Evolutionary conservation across 2,797 vertebrate species (phyloP), one percentile per base, ranked within the genome.

Genomic region (Merluccius polli): DNA sequence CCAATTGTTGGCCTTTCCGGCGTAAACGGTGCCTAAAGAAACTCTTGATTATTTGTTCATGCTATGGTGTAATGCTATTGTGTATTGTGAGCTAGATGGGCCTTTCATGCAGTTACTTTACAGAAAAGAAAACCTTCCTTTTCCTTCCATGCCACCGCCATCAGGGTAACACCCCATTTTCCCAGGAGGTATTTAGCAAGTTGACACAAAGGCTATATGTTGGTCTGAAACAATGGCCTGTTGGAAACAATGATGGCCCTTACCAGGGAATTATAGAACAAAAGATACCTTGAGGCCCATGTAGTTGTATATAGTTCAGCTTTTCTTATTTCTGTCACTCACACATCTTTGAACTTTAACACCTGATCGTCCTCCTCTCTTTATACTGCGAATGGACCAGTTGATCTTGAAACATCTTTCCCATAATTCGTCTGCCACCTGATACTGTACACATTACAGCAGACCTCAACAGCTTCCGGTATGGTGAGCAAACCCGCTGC

Each of bases 391-490:
- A 41, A 41, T 41, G 11, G 1, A 41, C 10, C 0, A 52, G 21
- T 10, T 24, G 52, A 63, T 24, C 52, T 27, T 27, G 0, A 52
- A 52, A 52, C 48, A n/a, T 52, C 18, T n/a, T 52, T 21, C n/a
- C 21, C 41, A 52, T 52, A 2, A 63, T 10, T n/a, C 70, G 38
- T 82, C 75, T 82, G 70, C 69, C 81, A 41, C 86, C 83, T 38
- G 76, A 86, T 27, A 90, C 82, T 88, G 0, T 92, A 30, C 90
- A 81, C 88, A 0, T 93, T 92, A 75, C 92, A 94, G 93, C 92
- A 88, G 79, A 82, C 82, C 76, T 71, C 89, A 16, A 79, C 86
- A 10, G 85, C 79, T 81, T 84, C 90, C 0, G 24, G 82, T 78
- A 89, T 91, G 88, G 86, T 89, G 76, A 73, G 88, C 44, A 87